These are phyloP conservation scores for Microctonus brassicae DNA, from an alignment of 2,888 invertebrate genomes.

Conservation along the genomic window DNA sequence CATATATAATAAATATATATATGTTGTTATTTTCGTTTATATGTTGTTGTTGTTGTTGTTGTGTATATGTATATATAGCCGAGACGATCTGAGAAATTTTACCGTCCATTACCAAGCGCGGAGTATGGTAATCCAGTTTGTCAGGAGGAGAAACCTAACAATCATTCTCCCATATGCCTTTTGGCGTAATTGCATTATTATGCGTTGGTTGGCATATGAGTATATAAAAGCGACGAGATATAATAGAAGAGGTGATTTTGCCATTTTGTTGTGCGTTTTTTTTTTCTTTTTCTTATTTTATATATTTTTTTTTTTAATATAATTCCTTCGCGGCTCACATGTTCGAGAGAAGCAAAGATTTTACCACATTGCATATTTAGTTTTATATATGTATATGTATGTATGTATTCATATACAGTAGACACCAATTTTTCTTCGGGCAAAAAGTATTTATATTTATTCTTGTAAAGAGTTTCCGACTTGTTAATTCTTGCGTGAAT, in stretches of 20 bases:
- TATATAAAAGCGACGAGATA: background rate
- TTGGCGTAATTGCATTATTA: conserved; percentile 39
- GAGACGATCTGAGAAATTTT: conserved; percentile 30
- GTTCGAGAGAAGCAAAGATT: background rate
- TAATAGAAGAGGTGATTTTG: conserved; percentile 10
- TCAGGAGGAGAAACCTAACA: conserved; percentile 39
- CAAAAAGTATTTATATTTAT: background rate
- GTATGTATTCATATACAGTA: too few species aligned
- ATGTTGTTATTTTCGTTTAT: background rate
- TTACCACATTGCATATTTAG: background rate
- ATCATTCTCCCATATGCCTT: conserved; percentile 32
- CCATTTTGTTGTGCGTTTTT: background rate
- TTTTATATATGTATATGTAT: background rate
- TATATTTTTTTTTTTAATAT: too few species aligned
- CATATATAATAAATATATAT: background rate
- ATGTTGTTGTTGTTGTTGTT: conserved; percentile 20
- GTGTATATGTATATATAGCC: conserved; percentile 38
- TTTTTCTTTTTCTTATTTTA: background rate
- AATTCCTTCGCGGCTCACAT: background rate
- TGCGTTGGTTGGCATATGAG: conserved; percentile 18
- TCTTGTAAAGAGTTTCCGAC: too few species aligned
- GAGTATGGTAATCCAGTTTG: conserved; percentile 41
- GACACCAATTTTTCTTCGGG: background rate
- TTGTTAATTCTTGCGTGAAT: too few species aligned
- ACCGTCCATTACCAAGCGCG: conserved; percentile 37